Evolutionary conservation across 2,113 vertebrate species (phyloP), one percentile per base, ranked within the genome.

Genomic region (Cariama cristata): DNA sequence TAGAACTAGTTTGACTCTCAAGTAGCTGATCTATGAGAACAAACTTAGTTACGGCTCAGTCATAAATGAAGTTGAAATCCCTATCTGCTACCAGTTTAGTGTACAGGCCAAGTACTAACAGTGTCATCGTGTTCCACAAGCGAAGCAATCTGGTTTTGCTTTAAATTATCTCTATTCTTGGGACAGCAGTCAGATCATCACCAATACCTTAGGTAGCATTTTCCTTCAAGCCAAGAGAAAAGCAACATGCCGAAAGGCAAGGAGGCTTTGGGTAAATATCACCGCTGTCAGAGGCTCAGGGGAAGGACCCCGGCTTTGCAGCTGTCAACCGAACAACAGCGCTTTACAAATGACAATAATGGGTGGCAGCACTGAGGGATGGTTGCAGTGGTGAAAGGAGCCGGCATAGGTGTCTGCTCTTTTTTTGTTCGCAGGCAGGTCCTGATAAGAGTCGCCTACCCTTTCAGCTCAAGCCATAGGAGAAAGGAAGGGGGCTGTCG

Each of bases 41-140:
- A 21, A n/a, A 73, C 17, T 59, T 86, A 79, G 82, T 89, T 92
- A 62, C 60, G 53, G 14, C 17, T 96, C 71, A 79, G 24, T 73
- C 53, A 79, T 14, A 68, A 89, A 35, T n/a, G 73, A 90, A 66
- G 53, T 56, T 91, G 49, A 52, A 90, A 94, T 60, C 63, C 6
- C 0, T n/a, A 58, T 76, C 49, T 80, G 21, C 45, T 67, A 40
- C 38, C 47, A 79, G 10, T 42, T 81, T 35, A 27, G 28, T 30
- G 14, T 8, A 0, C 47, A 75, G 85, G 35, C 44, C 66, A 69
- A 42, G 55, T 47, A 5, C 28, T 27, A 35, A 27, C 44, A 88
- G 35, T 7, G 47, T 49, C 76, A 52, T 30, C 0, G 1, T 0
- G 0, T 71, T 74, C 58, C 38, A 35, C 79, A 50, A 71, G n/a